A percentile compares a stretch with the other conserved stretches of the same genome.
Evolutionary conservation across 2,113 vertebrate genomes (phyloP).

Genomic region (Pseudonaja textilis): DNA sequence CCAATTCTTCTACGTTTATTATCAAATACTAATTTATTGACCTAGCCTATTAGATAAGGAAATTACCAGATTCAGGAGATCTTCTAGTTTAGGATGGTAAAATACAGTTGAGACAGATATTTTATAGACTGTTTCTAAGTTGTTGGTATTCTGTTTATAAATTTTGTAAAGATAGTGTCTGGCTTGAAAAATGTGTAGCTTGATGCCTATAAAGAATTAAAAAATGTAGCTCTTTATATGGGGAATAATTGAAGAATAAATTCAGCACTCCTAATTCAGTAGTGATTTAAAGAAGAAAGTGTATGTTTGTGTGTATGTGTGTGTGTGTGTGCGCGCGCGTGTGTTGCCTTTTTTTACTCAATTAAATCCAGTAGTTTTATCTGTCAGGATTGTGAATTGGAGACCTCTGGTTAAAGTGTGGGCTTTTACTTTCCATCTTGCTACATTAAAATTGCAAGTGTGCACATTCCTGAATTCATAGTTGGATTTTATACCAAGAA

Average conservation of each 20-base stretch:
- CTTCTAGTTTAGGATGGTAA: not conserved
- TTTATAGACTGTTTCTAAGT: not conserved
- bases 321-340: not conserved
- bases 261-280: slow-evolving; percentile 1
- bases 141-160: slow-evolving; percentile 1
- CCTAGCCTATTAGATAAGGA: not conserved
- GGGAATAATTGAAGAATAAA: not conserved
- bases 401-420: not conserved
- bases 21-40: not conserved
- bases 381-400: not conserved
- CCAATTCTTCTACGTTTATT: not conserved
- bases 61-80: not conserved
- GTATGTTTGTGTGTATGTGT: not conserved
- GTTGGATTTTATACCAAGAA: not conserved
- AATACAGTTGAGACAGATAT: not conserved
- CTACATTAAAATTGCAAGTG: not conserved
- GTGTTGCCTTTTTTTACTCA: not conserved
- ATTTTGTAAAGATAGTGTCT: not conserved
- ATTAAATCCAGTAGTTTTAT: not conserved
- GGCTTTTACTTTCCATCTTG: not conserved
- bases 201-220: slow-evolving; percentile 16
- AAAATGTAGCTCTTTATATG: not conserved
- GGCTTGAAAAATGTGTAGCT: slow-evolving; percentile 8
- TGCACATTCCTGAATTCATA: not conserved
- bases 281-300: not conserved